These are phyloP conservation scores for Pluvianellus socialis DNA, from an alignment of 2,113 vertebrate genomes.

Conservation along the genomic window DNA sequence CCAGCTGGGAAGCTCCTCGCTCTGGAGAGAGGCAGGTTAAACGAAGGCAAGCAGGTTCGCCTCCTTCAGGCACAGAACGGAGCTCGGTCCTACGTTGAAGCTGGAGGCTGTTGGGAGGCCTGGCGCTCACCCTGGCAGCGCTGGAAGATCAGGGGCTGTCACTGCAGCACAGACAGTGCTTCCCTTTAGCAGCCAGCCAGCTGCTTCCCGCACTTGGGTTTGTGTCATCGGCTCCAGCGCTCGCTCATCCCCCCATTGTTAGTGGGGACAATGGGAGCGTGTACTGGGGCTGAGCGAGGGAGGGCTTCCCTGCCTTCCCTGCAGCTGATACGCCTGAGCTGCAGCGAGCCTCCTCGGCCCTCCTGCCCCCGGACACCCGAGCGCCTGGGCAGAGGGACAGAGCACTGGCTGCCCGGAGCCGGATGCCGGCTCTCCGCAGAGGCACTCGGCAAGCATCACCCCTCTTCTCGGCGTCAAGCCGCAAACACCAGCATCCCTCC, in stretches of 20 bases:
- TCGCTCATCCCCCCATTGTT: not conserved
- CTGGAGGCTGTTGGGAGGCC: not conserved
- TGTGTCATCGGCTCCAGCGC: not conserved
- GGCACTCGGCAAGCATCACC: rapidly evolving
- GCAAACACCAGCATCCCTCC: not conserved
- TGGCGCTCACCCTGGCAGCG: not conserved
- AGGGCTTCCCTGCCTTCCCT: not conserved
- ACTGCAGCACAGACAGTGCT: not conserved
- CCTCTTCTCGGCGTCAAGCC: too few relatives aligned
- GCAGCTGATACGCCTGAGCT: rapidly evolving
- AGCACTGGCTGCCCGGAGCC: too few relatives aligned
- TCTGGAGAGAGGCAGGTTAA: not conserved
- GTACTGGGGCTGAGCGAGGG: not conserved
- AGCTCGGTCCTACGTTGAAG: rapidly evolving
- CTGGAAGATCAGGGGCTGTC: not conserved
- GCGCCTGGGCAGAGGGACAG: too few relatives aligned
- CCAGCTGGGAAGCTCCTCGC: rapidly evolving
- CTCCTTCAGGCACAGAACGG: not conserved
- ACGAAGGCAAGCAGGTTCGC: not conserved
- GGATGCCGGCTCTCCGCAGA: rapidly evolving
- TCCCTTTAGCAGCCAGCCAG: conserved; percentile 29
- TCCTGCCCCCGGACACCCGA: not conserved
- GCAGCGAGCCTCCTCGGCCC: rapidly evolving
- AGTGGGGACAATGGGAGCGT: not conserved
- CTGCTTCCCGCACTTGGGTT: not conserved